A percentile compares a stretch with the other conserved stretches of the same genome.
These are phyloP conservation scores for Candidula unifasciata DNA, from an alignment of 2,888 invertebrate genomes.

Conservation along the genomic window DNA sequence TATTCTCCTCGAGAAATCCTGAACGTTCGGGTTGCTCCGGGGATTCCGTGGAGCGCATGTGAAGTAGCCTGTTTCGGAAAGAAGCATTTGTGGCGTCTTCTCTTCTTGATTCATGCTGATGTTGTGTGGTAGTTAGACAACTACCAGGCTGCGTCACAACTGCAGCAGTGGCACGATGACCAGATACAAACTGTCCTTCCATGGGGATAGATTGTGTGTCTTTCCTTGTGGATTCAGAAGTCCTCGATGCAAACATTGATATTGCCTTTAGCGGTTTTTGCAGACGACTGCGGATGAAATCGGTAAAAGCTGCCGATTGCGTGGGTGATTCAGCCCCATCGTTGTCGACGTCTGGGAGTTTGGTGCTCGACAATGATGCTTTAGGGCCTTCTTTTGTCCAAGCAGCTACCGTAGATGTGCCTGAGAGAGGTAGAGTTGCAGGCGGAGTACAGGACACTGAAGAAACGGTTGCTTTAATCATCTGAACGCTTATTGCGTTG, in stretches of 20 bases:
- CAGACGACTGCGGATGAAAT: conserved; percentile 4
- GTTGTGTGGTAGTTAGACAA: neutral
- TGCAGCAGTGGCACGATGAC: neutral
- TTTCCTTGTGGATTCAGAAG: neutral
- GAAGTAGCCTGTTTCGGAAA: neutral
- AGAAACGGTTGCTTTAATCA: neutral
- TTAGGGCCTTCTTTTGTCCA: no score
- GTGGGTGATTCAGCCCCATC: neutral
- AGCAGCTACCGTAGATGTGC: neutral
- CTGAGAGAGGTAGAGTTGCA: neutral
- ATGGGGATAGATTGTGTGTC: neutral
- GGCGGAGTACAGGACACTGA: neutral
- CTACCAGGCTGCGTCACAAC: neutral
- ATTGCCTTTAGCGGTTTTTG: conserved; percentile 18
- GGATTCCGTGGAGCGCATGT: neutral
- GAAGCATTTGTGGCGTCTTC: neutral
- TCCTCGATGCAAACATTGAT: neutral
- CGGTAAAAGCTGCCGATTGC: conserved; percentile 7
- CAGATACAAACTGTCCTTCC: neutral
- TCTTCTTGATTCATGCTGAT: no score
- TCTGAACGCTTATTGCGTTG: neutral
- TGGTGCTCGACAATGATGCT: neutral
- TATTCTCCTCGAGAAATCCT: neutral
- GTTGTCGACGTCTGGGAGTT: neutral
- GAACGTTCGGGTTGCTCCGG: neutral